phyloP scores from a whole-genome alignment of 2,113 vertebrate genomes.

The Archilochus colubris region DNA sequence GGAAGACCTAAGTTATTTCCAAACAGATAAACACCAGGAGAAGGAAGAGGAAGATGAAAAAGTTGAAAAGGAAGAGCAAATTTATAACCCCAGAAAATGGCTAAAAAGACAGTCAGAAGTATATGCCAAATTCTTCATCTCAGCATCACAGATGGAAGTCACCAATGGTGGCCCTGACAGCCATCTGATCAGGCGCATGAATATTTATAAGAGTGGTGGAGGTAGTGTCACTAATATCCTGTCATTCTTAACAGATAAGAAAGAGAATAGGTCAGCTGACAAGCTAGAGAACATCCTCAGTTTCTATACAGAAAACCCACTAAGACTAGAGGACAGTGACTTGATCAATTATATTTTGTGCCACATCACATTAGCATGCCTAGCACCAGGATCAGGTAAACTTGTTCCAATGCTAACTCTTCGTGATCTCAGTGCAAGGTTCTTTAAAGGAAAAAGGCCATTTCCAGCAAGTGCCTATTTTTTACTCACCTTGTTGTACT shows the following conservation, averaged over 20 bases:
- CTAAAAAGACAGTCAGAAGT: slow-evolving; percentile 66
- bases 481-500: slow-evolving; percentile 80
- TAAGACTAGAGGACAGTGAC: slow-evolving; percentile 67
- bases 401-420: slow-evolving; percentile 62
- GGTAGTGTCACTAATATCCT: slow-evolving; percentile 80
- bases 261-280: background rate
- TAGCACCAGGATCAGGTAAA: slow-evolving; percentile 62
- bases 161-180: background rate
- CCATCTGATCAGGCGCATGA: slow-evolving; percentile 72
- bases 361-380: slow-evolving; percentile 77
- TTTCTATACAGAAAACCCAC: slow-evolving; percentile 69
- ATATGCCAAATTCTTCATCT: slow-evolving; percentile 76
- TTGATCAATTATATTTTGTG: slow-evolving; percentile 76
- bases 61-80: slow-evolving; percentile 66
- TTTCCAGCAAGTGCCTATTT: slow-evolving; percentile 77
- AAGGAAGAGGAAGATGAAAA: slow-evolving; percentile 60
- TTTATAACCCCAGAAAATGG: slow-evolving; percentile 76
- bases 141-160: background rate
- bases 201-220: slow-evolving; percentile 77
- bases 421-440: slow-evolving; percentile 70
- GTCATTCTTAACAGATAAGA: slow-evolving; percentile 73
- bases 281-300: slow-evolving; percentile 73
- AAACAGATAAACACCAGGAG: slow-evolving; percentile 72
- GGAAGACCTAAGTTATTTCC: slow-evolving; percentile 84
- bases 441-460: slow-evolving; percentile 33